These are phyloP conservation scores for Hippopotamus amphibius DNA, from an alignment of 2,113 vertebrate genomes.

Conservation along the genomic window DNA sequence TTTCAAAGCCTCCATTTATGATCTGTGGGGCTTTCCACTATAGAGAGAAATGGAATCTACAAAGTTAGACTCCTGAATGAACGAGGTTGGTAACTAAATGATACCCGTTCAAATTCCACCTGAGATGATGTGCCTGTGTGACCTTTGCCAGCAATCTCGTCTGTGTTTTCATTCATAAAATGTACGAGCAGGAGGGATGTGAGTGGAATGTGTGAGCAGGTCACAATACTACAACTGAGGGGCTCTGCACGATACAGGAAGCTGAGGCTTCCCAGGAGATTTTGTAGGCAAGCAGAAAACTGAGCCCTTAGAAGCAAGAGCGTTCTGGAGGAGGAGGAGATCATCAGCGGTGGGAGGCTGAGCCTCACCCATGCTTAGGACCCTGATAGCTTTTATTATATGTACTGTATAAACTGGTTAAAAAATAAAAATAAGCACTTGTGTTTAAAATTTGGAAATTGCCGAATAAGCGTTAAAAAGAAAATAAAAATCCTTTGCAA, in stretches of 20 bases:
- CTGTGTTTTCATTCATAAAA: conserved; percentile 28
- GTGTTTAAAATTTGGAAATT: conserved; percentile 34
- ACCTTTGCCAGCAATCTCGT: not conserved
- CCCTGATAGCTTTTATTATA: not conserved
- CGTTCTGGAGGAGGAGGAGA: not conserved
- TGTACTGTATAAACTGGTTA: not conserved
- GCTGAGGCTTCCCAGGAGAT: not conserved
- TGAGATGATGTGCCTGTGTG: not conserved
- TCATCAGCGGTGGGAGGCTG: not conserved
- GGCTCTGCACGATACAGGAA: not conserved
- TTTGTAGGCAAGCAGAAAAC: not conserved
- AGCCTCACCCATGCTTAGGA: not conserved
- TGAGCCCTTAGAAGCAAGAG: not conserved
- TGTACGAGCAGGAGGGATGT: not conserved
- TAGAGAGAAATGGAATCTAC: not conserved
- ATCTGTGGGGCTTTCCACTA: not conserved
- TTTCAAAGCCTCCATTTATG: not conserved
- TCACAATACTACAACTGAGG: not conserved
- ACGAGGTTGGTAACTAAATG: not conserved
- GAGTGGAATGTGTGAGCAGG: not conserved
- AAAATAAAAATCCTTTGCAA: not conserved
- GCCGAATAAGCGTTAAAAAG: not conserved
- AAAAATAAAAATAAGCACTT: not conserved
- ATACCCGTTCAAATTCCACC: not conserved
- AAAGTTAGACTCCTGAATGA: not conserved